Percentiles rank a stretch among this genome's conserved stretches.
Evolutionary conservation across 2,888 invertebrate genomes (phyloP).

Genomic region (Parthenolecanium corni): DNA sequence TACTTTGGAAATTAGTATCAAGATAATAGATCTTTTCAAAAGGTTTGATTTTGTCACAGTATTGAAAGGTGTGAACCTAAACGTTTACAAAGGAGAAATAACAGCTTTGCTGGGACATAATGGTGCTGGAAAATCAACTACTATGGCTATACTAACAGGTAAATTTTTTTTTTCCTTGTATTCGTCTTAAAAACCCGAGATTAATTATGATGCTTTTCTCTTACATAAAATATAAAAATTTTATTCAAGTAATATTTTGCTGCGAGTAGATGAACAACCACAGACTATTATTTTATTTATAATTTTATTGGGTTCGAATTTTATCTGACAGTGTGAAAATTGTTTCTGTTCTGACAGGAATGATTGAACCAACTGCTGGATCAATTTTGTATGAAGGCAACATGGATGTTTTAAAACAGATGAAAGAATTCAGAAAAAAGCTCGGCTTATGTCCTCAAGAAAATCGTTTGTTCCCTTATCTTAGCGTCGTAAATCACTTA

Average conservation of each 20-base stretch:
- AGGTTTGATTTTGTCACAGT: constrained; percentile 40
- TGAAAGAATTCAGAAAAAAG: constrained; percentile 52
- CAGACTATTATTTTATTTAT: constrained; percentile 46
- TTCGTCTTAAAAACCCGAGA: constrained; percentile 33
- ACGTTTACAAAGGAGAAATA: constrained; percentile 70
- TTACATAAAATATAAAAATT: too few species aligned
- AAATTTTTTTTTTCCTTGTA: constrained; percentile 37
- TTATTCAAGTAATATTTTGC: too few species aligned
- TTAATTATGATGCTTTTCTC: too few species aligned
- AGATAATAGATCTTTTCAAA: constrained; percentile 36
- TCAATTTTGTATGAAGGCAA: constrained; percentile 60
- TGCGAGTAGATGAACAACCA: constrained; percentile 44
- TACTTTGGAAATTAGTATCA: constrained; percentile 37
- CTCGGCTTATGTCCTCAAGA: constrained; percentile 84
- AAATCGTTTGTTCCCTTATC: constrained; percentile 68
- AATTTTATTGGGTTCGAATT: neutral
- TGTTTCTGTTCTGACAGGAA: constrained; percentile 38
- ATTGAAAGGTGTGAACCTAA: constrained; percentile 56
- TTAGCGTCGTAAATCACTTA: constrained; percentile 75
- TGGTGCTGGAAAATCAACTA: constrained; percentile 72
- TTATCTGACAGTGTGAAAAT: neutral
- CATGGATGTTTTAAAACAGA: constrained; percentile 52
- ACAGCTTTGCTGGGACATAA: constrained; percentile 79
- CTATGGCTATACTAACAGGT: constrained; percentile 55
- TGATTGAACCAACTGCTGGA: constrained; percentile 55